These are phyloP conservation scores for Hippocampus abdominalis DNA, from an alignment of 2,113 vertebrate species.

Conservation along the genomic window DNA sequence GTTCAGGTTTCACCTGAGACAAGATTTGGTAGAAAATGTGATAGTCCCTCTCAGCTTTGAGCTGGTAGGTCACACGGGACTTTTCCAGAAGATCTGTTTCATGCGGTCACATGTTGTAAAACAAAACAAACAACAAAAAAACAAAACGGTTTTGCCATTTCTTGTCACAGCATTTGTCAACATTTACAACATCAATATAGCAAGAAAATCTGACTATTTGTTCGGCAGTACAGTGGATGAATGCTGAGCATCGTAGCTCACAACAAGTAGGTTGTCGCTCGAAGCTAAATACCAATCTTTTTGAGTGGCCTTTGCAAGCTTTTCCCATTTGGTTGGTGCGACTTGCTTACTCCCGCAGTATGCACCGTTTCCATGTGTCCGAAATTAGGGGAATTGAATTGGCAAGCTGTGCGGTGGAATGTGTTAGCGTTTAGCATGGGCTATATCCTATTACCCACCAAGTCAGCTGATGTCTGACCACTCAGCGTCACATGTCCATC, in stretches of 20 bases:
- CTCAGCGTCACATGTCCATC: background rate
- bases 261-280: background rate
- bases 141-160: background rate
- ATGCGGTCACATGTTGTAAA: background rate
- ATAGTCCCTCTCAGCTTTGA: slow-evolving; percentile 87
- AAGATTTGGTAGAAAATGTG: slow-evolving; percentile 94
- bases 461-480: background rate
- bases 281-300: background rate
- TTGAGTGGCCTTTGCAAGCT: background rate
- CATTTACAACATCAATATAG: background rate
- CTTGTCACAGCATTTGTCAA: background rate
- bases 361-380: background rate
- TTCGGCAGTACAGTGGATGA: background rate
- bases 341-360: background rate
- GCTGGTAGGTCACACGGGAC: slow-evolving; percentile 86
- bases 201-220: background rate
- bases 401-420: no score
- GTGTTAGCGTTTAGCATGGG: no score
- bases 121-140: no score
- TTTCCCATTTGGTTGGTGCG: background rate
- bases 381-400: background rate
- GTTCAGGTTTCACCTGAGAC: slow-evolving; percentile 86
- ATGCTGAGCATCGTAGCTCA: background rate
- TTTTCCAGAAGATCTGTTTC: slow-evolving; percentile 85
- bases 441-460: no score